These are phyloP conservation scores for Physocephala rufipes DNA, from an alignment of 2,888 invertebrate genomes.

Conservation along the genomic window DNA sequence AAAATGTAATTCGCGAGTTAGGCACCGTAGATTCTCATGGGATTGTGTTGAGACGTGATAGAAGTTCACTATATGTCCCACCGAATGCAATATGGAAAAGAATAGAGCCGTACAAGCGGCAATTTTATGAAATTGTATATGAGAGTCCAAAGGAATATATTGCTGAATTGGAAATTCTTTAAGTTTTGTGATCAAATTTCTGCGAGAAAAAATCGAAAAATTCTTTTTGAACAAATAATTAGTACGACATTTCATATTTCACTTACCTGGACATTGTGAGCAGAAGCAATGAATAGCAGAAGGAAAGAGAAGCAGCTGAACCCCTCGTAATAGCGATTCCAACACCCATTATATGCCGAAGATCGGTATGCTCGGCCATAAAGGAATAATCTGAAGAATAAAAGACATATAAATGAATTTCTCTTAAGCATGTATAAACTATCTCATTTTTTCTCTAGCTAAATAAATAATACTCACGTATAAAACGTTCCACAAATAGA, in stretches of 20 bases:
- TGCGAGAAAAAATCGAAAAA: constrained; percentile 68
- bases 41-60: constrained; percentile 97
- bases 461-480: constrained; percentile 73
- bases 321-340: constrained; percentile 95
- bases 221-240: neutral
- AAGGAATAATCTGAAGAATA: constrained; percentile 83
- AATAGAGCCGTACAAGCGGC: constrained; percentile 94
- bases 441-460: neutral
- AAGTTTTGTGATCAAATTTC: constrained; percentile 89
- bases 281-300: constrained; percentile 90
- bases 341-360: constrained; percentile 96
- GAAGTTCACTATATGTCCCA: constrained; percentile 96
- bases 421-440: no score
- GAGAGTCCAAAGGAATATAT: constrained; percentile 92
- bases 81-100: constrained; percentile 90
- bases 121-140: constrained; percentile 97
- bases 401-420: neutral
- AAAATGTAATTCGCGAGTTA: constrained; percentile 93
- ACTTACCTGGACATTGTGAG: constrained; percentile 84
- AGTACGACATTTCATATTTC: neutral
- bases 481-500: constrained; percentile 93
- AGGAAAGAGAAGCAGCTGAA: constrained; percentile 92
- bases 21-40: constrained; percentile 87
- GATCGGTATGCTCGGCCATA: constrained; percentile 94
- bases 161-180: constrained; percentile 95